phyloP scores from a whole-genome alignment of 2,113 vertebrate genomes.

The Coptodon rendalli region DNA sequence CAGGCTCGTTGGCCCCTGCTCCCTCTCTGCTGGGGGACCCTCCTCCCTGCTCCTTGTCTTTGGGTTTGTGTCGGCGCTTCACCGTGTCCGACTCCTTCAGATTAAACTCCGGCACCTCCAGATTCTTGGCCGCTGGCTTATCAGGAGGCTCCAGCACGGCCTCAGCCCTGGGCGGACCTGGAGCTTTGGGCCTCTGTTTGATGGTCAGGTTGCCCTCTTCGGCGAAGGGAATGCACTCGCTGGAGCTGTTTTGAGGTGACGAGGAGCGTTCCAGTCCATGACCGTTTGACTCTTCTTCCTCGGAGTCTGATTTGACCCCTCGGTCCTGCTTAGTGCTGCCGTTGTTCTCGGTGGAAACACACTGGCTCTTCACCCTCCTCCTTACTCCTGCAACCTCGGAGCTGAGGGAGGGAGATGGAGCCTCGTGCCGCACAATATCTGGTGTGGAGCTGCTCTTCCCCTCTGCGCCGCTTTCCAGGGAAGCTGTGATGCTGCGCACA shows the following conservation, averaged over 20 bases:
- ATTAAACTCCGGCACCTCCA: slow-evolving; percentile 81
- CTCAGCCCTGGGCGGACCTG: slow-evolving; percentile 58
- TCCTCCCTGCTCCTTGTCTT: slow-evolving; percentile 76
- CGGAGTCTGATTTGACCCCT: slow-evolving; percentile 74
- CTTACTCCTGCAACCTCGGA: slow-evolving; percentile 35
- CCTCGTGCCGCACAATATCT: not conserved
- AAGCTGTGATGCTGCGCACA: slow-evolving; percentile 59
- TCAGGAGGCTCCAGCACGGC: slow-evolving; percentile 40
- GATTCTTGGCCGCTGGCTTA: not conserved
- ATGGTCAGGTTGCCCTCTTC: slow-evolving; percentile 97
- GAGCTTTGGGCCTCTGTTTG: slow-evolving; percentile 91
- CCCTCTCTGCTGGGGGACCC: slow-evolving; percentile 50
- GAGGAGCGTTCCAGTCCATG: slow-evolving; percentile 49
- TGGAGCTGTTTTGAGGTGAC: slow-evolving; percentile 87
- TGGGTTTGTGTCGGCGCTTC: slow-evolving; percentile 85
- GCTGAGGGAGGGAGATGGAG: not conserved
- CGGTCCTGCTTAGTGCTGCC: not conserved
- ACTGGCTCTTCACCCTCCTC: slow-evolving; percentile 78
- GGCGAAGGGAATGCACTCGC: slow-evolving; percentile 93
- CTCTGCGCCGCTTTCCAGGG: slow-evolving; percentile 41
- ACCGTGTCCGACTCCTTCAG: slow-evolving; percentile 95
- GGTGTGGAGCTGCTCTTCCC: not conserved
- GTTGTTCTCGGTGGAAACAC: slow-evolving; percentile 35
- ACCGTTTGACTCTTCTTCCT: slow-evolving; percentile 71
- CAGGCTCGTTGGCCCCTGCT: not conserved